Evolutionary conservation across 1,140 invertebrate genomes (phyloP), one percentile per base, ranked within the genome.

Genomic region (Trichonephila inaurata): DNA sequence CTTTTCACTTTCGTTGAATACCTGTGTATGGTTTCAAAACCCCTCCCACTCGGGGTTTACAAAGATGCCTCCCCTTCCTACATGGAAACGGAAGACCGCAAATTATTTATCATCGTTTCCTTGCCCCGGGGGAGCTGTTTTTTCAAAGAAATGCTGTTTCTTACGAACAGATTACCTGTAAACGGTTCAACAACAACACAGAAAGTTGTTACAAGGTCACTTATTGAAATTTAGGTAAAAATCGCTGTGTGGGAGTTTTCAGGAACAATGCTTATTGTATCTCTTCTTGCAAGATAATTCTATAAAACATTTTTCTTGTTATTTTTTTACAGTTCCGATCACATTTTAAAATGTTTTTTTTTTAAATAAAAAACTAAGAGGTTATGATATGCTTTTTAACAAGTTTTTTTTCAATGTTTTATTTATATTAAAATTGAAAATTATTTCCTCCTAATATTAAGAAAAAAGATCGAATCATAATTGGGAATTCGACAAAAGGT

Each of bases 81-180:
- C 72, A 24, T 77, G 28, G 28, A 77, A 77, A 77, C 33, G 72
- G 14, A 19, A 77, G 72, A 90, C 89, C 89, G 72, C 89, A 90
- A 81, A 90, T 90, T 90, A 90, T 90, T 90, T 81, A 18, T 81
- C 72, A 90, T 90, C 89, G 89, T 90, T 90, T 66, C 21, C 8
- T 58, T 44, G 89, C 89, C 51, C 16, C 40, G 24, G 89, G 89
- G 69, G 2, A 24, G 69, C 18, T 18, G 14, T 8, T 85, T 51
- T 58, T 85, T 58, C 40, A 58, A 24, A n/a, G 40, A 58, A 58
- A 58, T 10, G 40, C 44, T 60, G 3, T 85, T 85, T 85, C 51
- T 16, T 10, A 51, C 51, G 2, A n/a, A 12, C 44, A 58, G 16
- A 85, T 85, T 85, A 24, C 82, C 82, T 58, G 40, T 60, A 85